Evolutionary conservation across 2,888 invertebrate genomes (phyloP), one percentile per base, ranked within the genome.

Genomic region (Argyresthia albistria): DNA sequence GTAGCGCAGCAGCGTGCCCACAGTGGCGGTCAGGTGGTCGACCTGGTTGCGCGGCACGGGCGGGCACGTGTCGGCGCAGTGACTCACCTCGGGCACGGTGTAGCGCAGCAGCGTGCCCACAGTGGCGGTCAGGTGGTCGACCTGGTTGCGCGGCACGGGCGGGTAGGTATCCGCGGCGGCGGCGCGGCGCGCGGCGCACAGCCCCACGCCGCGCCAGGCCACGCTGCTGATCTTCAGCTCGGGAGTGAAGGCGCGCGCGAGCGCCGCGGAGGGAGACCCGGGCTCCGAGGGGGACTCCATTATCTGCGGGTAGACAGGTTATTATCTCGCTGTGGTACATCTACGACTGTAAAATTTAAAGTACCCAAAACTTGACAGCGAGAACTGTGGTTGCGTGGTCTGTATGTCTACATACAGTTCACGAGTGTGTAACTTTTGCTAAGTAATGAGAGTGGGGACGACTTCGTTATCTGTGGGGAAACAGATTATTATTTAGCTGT

Each of bases 31-130:
- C 53, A 97, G 90, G 56, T 92, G 91, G 82, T 96, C 95, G 35
- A 97, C 93, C 67, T 94, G 95, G 82, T 96, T 97, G 57, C 95
- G 88, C 3, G 95, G 90, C 63, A 93, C 89, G 3, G 97, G 96
- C 53, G 93, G 90, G 67, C 90, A 91, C 59, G 95, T 95, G 64
- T 89, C 88, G 42, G 90, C 25, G 25, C 25, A 25, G 25, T 25
- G 25, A 69, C 88, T 81, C 71, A 93, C 93, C 73, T 92, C 91
- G 9, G 95, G 95, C 58, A 97, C 95, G 76, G 91, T 92, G 69
- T 91, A 95, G 4, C 95, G 90, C 42, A 96, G 90, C 62, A 97
- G 84, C 65, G 94, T 93, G 16, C 97, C 97, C 12, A 93, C 93
- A 2, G 92, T 93, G 46, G 95, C 95, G 57, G 93, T 93, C 53